phyloP scores from a whole-genome alignment of 37 sponge, comb jelly and placozoan genomes.

The Agelas oroides region DNA sequence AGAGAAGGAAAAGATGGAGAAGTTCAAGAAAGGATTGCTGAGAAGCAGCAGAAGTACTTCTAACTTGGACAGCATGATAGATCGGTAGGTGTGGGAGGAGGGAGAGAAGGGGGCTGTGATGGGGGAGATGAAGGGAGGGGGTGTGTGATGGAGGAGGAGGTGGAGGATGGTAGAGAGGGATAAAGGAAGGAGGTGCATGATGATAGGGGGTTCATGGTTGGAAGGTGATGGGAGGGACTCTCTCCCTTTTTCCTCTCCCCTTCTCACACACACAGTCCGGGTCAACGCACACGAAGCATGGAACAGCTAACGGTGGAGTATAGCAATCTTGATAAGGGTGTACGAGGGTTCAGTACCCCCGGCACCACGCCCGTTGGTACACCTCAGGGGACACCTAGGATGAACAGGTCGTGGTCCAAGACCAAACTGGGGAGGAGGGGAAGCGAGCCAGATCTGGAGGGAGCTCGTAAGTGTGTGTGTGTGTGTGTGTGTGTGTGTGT shows the following conservation, averaged over 20 bases:
- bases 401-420: slow-evolving; percentile 30
- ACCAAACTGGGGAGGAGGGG: background rate
- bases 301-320: slow-evolving; percentile 24
- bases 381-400: slow-evolving; percentile 19
- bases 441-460: slow-evolving; percentile 32
- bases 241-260: no score
- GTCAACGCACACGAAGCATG: slow-evolving; percentile 28
- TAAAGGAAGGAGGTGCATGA: background rate
- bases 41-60: slow-evolving; percentile 4
- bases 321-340: background rate
- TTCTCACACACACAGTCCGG: background rate
- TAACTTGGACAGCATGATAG: background rate
- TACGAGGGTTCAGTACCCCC: background rate
- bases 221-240: no score
- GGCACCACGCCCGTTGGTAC: background rate
- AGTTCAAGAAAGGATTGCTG: background rate
- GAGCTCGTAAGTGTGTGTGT: background rate
- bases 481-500: background rate
- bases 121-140: background rate
- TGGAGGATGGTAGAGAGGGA: background rate
- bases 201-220: no score
- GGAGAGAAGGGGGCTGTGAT: no score
- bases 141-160: background rate
- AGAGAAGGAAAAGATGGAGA: no score
- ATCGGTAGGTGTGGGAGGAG: no score